Evolutionary conservation across 2,797 vertebrate species (phyloP), one percentile per base, ranked within the genome.

Genomic region (Echiichthys vipera): DNA sequence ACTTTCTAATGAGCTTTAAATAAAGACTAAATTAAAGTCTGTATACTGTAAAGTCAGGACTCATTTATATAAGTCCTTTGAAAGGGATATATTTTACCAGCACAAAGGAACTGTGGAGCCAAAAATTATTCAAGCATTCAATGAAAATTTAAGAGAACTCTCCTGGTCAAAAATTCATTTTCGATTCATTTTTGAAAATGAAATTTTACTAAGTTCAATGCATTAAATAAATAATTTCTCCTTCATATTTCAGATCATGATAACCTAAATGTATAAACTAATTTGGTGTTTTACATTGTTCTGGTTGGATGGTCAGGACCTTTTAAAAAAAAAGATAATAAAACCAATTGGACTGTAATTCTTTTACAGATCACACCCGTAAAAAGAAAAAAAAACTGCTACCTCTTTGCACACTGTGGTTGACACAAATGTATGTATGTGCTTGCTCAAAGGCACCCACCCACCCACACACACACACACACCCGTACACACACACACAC

Each of bases 381-480:
- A 65, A 53, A 80, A 66, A 51, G 5, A 46, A 49, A 81, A 59
- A 74, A 81, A 39, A 57, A 55, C 30, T 58, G 74, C 59, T 78
- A 84, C 75, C 79, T 78, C 71, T 71, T 49, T 65, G 69, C 74
- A 84, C 77, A 76, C 78, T 81, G 72, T 65, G 80, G 73, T 53
- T 89, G 62, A 84, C 75, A 85, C 78, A 84, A 83, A 89, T 84
- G 78, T 74, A 80, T 88, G 74, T 53, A 68, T 71, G 67, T 65
- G 73, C 74, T 77, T 73, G 74, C 79, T 84, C 68, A 72, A 71
- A 64, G 30, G 63, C 81, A 79, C 79, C 54, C 84, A 76, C 80
- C 51, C 51, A 57, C 61, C 40, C 49, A 32, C 58, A 25, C 50
- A 24, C 66, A 30, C 58, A 51, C 59, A 22, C 30, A n/a, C 39